Evolutionary conservation across 2,888 invertebrate species (phyloP), one percentile per base, ranked within the genome.

Genomic region (Beris chalybata): DNA sequence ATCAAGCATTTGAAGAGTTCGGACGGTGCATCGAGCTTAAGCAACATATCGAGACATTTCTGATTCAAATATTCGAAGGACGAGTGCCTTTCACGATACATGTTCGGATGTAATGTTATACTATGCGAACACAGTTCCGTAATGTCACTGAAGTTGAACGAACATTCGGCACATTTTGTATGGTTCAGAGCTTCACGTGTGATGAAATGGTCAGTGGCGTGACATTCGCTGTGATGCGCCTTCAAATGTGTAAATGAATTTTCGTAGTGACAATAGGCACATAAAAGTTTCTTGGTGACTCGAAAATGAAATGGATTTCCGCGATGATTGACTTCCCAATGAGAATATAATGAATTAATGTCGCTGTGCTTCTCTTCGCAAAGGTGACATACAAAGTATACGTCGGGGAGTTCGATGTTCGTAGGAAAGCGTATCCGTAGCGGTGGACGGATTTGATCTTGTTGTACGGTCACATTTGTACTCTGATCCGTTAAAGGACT

Each of bases 161-260:
- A 7, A 47, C 64, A 64, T 54, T 64, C 64, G 7, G 53, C 44
- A 13, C 64, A 64, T n/a, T 54, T 53, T 9, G 22, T 44, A 11
- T 53, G 64, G 44, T 53, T 13, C 1, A 0, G 4, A 11, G 45
- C 31, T 38, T 53, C 44, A 12, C 64, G 53, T 11, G 45, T 54
- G 44, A 45, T 45, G 9, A 64, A 54, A 7, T 30, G 4, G 15
- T 64, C 30, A 32, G 13, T 30, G 4, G 44, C n/a, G 22, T 64
- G 64, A 5, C 4, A 3, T 4, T 44, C 13, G 29, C 22, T 30
- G 44, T 64, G 45, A 43, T 64, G 64, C 3, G 13, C 9, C 29
- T 64, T 64, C 29, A 64, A 15, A 9, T 64, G 45, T 7, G 7
- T n/a, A 32, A 53, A 64, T 6, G 54, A 5, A 5, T n/a, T 7